These are phyloP conservation scores for Otolemur crassicaudatus DNA, from an alignment of 2,797 vertebrate genomes.

Conservation along the genomic window DNA sequence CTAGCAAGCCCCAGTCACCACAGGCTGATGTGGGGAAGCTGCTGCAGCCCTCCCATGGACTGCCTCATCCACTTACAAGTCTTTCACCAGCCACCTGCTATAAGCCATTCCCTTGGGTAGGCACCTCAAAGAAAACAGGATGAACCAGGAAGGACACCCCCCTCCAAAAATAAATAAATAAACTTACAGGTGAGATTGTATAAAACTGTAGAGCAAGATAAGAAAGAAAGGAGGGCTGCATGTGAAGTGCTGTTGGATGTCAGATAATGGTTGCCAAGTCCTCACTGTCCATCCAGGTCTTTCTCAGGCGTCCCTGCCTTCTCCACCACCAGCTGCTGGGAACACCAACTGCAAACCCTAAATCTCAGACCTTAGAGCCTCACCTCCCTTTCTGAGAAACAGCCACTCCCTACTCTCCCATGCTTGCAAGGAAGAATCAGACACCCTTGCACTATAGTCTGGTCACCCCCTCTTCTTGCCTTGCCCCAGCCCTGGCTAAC, in stretches of 20 bases:
- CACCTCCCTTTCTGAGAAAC: not conserved
- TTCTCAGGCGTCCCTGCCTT: not conserved
- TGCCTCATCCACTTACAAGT: not conserved
- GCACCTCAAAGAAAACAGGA: not conserved
- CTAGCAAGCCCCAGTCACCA: not conserved
- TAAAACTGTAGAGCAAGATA: not conserved
- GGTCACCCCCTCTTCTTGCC: accelerated
- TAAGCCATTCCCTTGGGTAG: not conserved
- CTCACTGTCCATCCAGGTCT: not conserved
- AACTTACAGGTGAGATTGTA: not conserved
- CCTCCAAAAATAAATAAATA: not conserved
- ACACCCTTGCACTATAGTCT: not conserved
- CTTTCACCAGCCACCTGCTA: not conserved
- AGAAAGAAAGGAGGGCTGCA: too few relatives aligned
- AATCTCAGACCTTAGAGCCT: not conserved
- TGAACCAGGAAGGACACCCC: not conserved
- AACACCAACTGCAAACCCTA: not conserved
- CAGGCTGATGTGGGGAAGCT: not conserved
- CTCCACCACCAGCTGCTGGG: not conserved
- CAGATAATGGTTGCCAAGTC: not conserved
- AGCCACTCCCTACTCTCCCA: not conserved
- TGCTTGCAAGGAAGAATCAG: not conserved
- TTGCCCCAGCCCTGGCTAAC: not conserved
- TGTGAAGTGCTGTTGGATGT: not conserved
- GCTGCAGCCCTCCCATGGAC: accelerated